These are phyloP conservation scores for Drosophila repleta DNA, from an alignment of 1,140 invertebrate species.

Conservation along the genomic window DNA sequence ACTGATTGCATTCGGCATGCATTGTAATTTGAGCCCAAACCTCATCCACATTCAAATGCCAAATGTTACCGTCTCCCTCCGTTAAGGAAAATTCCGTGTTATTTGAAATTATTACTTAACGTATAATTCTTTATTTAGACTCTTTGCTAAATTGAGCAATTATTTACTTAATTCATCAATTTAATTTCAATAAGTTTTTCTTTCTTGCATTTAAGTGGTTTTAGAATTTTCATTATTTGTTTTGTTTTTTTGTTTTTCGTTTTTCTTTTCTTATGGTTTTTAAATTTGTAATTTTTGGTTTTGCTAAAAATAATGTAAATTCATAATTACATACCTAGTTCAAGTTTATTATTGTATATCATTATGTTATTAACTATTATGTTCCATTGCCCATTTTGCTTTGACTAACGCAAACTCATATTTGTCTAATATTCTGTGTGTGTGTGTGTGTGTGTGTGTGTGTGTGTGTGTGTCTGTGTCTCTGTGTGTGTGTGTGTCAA, in stretches of 20 bases:
- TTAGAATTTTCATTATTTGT: slow-evolving; percentile 59
- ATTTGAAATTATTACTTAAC: slow-evolving; percentile 80
- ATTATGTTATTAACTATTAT: slow-evolving; percentile 68
- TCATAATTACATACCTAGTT: slow-evolving; percentile 79
- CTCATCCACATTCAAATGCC: too few relatives aligned
- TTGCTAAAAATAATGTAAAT: slow-evolving; percentile 82
- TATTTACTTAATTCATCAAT: slow-evolving; percentile 78
- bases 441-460: slow-evolving; percentile 19
- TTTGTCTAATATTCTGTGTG: slow-evolving; percentile 34
- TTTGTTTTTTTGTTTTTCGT: slow-evolving; percentile 23
- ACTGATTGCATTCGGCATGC: too few relatives aligned
- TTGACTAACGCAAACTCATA: slow-evolving; percentile 50
- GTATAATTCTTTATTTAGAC: slow-evolving; percentile 83
- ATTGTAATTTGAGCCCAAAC: too few relatives aligned
- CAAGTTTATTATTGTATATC: slow-evolving; percentile 80
- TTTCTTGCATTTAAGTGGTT: slow-evolving; percentile 68
- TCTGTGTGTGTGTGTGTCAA: slow-evolving; percentile 30
- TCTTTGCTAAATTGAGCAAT: slow-evolving; percentile 82
- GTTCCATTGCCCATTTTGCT: slow-evolving; percentile 46
- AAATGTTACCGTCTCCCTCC: too few relatives aligned
- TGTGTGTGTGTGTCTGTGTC: slow-evolving; percentile 18
- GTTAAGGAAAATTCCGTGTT: not conserved
- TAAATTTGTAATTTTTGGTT: slow-evolving; percentile 40
- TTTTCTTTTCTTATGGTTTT: not conserved
- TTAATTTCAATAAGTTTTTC: slow-evolving; percentile 61